These are phyloP conservation scores for Cherax destructor DNA, from an alignment of 1,140 invertebrate genomes.

Conservation along the genomic window DNA sequence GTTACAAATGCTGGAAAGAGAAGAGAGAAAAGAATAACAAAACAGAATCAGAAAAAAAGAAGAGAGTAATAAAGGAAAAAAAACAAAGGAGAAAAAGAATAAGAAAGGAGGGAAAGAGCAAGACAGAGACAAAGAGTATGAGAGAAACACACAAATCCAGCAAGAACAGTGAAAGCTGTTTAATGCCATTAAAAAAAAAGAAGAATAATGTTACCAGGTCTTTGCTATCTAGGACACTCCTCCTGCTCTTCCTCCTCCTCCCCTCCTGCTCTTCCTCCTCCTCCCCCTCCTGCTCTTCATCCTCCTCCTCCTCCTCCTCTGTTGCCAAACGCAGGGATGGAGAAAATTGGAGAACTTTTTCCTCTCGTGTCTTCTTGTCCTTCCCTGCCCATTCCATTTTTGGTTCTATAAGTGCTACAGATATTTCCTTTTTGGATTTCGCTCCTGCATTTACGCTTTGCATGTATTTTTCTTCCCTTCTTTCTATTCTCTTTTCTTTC, in stretches of 20 bases:
- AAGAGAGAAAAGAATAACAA: too few species aligned
- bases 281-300: background rate
- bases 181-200: background rate
- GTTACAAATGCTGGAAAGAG: background rate
- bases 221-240: background rate
- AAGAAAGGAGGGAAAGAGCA: background rate
- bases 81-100: background rate
- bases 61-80: too few species aligned
- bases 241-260: background rate
- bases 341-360: background rate
- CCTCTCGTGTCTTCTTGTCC: background rate
- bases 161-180: background rate
- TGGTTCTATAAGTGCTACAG: too few species aligned
- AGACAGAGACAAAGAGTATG: background rate
- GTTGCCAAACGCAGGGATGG: background rate
- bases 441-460: background rate
- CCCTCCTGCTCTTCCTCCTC: background rate
- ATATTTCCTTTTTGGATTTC: background rate
- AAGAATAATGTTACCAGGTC: background rate
- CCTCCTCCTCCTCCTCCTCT: background rate
- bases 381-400: background rate
- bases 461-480: background rate
- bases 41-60: too few species aligned
- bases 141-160: background rate
- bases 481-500: background rate